Percentiles rank a stretch among this genome's conserved stretches.
These are phyloP conservation scores for Zapus hudsonius DNA, from an alignment of 2,113 vertebrate species.

Conservation along the genomic window DNA sequence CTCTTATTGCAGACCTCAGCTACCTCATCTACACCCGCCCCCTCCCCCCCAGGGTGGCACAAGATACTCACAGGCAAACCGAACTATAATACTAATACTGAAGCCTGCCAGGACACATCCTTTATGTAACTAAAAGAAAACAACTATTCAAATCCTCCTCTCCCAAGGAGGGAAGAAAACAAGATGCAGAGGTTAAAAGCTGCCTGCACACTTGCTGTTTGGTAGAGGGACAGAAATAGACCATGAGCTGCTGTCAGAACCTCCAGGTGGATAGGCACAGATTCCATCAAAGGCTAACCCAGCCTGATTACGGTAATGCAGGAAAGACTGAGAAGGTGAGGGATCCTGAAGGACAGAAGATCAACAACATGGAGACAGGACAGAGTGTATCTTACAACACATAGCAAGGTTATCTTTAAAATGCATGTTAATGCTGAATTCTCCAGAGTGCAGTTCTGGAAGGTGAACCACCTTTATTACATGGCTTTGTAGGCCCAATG, in stretches of 20 bases:
- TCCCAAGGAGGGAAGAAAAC: conserved; percentile 33
- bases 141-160: not conserved
- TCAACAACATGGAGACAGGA: not conserved
- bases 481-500: not conserved
- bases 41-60: not conserved
- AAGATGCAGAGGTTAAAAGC: not conserved
- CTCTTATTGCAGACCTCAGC: not conserved
- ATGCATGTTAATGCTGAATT: not conserved
- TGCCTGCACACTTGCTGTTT: not conserved
- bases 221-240: not conserved
- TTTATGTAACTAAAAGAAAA: not conserved
- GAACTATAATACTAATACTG: not conserved
- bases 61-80: not conserved
- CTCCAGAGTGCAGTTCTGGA: not conserved
- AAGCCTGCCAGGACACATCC: not conserved
- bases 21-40: too few species aligned
- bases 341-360: not conserved
- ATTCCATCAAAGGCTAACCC: not conserved
- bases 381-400: not conserved
- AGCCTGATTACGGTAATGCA: fast-evolving
- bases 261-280: not conserved
- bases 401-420: not conserved
- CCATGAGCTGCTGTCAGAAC: not conserved
- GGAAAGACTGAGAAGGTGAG: not conserved
- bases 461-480: not conserved